A percentile compares a stretch with the other conserved stretches of the same genome.
phyloP scores from a whole-genome alignment of 2,797 vertebrate species.

The Pyrocephalus nanus region DNA sequence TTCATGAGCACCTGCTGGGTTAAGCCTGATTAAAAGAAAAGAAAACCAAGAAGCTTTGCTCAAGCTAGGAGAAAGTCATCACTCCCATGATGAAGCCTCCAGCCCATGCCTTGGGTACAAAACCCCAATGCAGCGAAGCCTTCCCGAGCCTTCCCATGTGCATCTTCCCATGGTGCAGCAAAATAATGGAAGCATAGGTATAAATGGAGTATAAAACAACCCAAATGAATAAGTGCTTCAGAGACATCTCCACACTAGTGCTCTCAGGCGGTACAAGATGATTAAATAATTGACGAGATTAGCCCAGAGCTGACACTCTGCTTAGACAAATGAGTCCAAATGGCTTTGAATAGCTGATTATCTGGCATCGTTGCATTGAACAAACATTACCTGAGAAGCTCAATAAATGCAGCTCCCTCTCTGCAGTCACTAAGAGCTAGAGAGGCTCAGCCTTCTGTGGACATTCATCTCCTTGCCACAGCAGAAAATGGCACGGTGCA shows the following conservation, averaged over 20 bases:
- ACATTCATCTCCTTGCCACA: background rate
- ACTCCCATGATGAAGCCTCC: background rate
- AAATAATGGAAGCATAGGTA: background rate
- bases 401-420: background rate
- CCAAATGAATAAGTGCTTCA: background rate
- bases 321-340: background rate
- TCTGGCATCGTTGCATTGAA: background rate
- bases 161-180: background rate
- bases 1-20: background rate
- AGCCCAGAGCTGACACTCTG: background rate
- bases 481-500: fast-evolving
- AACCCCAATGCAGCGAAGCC: fast-evolving
- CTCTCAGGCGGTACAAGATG: background rate
- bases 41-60: background rate
- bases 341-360: slow-evolving; percentile 37
- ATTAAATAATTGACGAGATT: background rate
- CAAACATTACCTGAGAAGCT: background rate
- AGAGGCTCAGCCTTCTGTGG: background rate
- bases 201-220: background rate
- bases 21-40: background rate
- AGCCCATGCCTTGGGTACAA: background rate
- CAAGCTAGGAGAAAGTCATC: background rate
- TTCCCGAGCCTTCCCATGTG: background rate
- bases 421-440: background rate
- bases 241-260: background rate